phyloP scores from a whole-genome alignment of 2,888 invertebrate genomes.

The Scaptomyza polygonia region DNA sequence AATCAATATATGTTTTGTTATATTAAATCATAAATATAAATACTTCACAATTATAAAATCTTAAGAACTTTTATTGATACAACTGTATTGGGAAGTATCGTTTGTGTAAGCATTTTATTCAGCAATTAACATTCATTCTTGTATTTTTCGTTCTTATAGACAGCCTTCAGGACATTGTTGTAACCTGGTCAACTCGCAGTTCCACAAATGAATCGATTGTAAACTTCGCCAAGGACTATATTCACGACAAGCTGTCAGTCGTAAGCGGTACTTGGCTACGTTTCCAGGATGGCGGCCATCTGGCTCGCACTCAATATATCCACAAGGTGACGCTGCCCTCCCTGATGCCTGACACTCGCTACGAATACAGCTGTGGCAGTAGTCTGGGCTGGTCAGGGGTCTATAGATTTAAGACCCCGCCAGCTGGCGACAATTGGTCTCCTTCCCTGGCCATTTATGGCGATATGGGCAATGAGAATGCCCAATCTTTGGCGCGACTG shows the following conservation, averaged over 20 bases:
- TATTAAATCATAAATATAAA: background rate
- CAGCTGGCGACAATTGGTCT: slow-evolving; percentile 89
- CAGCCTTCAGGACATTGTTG: slow-evolving; percentile 88
- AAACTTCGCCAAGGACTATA: slow-evolving; percentile 88
- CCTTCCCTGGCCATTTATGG: slow-evolving; percentile 95
- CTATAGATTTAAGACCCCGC: slow-evolving; percentile 91
- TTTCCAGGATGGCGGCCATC: slow-evolving; percentile 91
- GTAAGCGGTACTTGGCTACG: slow-evolving; percentile 86
- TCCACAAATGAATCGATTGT: slow-evolving; percentile 89
- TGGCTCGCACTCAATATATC: slow-evolving; percentile 88
- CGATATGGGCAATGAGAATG: slow-evolving; percentile 97
- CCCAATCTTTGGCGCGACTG: slow-evolving; percentile 91
- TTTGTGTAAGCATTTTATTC: too few species aligned
- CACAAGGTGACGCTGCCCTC: slow-evolving; percentile 89
- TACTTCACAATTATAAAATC: background rate
- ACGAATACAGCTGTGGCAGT: slow-evolving; percentile 93
- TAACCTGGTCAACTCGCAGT: slow-evolving; percentile 93
- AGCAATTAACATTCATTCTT: background rate
- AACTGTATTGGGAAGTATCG: too few species aligned
- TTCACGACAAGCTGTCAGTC: slow-evolving; percentile 80
- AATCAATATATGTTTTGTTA: slow-evolving; percentile 20
- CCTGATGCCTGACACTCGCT: slow-evolving; percentile 87
- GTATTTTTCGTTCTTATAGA: slow-evolving; percentile 84
- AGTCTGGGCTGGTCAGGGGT: slow-evolving; percentile 91
- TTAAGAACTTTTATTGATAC: background rate